Conservation (phyloP, 2,888 invertebrate genomes). For the Hololepta plana region DNA sequence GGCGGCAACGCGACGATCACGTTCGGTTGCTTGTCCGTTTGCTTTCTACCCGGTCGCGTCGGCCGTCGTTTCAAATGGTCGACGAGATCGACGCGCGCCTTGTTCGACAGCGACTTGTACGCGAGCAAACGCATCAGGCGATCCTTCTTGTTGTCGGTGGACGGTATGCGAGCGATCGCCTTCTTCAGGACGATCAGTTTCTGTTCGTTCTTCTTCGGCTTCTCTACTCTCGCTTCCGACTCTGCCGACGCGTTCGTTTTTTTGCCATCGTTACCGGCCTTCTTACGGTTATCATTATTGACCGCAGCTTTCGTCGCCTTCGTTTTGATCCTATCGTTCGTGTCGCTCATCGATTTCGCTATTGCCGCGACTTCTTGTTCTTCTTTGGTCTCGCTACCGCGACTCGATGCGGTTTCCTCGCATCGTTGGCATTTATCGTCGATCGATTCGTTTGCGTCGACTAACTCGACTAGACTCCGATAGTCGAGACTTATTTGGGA, state of each 20-base stretch:
- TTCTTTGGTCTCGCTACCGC: too few species aligned
- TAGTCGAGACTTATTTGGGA: neutral
- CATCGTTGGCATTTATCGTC: too few species aligned
- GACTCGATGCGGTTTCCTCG: too few species aligned
- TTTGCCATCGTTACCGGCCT: neutral
- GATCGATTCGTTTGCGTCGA: neutral
- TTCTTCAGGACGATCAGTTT: too few species aligned
- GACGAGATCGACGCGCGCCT: constrained; percentile 3
- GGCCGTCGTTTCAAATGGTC: too few species aligned
- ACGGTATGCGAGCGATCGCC: neutral
- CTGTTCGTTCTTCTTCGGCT: neutral
- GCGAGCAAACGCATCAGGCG: neutral
- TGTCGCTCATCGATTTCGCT: neutral
- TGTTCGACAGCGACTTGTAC: neutral
- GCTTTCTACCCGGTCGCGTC: too few species aligned
- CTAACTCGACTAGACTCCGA: neutral
- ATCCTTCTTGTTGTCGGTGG: neutral
- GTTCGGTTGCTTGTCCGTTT: too few species aligned
- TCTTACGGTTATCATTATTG: neutral
- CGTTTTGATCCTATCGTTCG: too few species aligned
- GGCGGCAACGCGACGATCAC: too few species aligned
- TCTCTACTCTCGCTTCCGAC: too few species aligned
- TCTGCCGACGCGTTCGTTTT: too few species aligned
- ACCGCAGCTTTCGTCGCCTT: too few species aligned
- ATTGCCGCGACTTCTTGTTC: neutral